Conservation (phyloP, 2,113 vertebrate species). For the Paralichthys olivaceus region DNA sequence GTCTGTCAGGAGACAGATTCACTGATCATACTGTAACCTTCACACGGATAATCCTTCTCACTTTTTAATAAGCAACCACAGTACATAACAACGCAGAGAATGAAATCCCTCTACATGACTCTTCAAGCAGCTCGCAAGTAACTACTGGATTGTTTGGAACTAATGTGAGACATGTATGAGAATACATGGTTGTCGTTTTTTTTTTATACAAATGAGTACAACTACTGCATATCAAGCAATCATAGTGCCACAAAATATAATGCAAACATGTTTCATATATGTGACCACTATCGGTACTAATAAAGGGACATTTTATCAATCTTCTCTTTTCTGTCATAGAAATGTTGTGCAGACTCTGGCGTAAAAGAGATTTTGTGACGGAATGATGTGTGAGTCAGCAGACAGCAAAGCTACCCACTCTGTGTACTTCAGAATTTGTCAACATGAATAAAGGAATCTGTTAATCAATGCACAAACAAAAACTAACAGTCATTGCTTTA, state of each 20-base stretch:
- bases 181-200: not conserved
- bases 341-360: not conserved
- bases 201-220: conserved; percentile 13
- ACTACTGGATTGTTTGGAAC: conserved; percentile 8
- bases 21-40: no score
- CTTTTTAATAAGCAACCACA: no score
- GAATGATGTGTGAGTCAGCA: conserved; percentile 10
- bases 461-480: conserved; percentile 3
- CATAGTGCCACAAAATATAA: conserved; percentile 5
- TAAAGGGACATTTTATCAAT: not conserved
- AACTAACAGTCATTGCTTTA: not conserved
- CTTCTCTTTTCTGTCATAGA: not conserved
- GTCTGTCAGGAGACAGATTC: no score
- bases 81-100: no score
- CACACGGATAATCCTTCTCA: no score
- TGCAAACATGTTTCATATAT: not conserved
- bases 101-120: no score
- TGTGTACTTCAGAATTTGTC: not conserved
- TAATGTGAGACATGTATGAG: conserved; percentile 4
- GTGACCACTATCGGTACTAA: not conserved
- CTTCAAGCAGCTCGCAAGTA: not conserved
- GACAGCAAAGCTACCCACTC: not conserved
- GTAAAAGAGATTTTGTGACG: not conserved
- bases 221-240: not conserved
- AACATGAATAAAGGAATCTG: not conserved